These are phyloP conservation scores for Squalus acanthias DNA, from an alignment of 2,797 vertebrate species.

Conservation along the genomic window DNA sequence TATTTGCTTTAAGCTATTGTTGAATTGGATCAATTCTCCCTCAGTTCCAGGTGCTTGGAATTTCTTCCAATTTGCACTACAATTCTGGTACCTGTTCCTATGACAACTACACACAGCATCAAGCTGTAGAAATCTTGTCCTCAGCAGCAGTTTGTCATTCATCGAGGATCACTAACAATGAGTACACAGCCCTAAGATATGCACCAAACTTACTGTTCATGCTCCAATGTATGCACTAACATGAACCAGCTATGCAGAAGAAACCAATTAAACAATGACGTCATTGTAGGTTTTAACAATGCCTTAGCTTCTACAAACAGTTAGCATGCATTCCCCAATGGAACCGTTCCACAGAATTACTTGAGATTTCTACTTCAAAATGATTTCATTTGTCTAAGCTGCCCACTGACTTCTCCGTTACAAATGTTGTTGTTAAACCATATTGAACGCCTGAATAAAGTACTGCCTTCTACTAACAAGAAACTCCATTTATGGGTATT, in stretches of 20 bases:
- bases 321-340: neutral
- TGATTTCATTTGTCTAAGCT: neutral
- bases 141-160: neutral
- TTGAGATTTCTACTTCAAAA: neutral
- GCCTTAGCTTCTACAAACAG: neutral
- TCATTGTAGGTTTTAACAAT: neutral
- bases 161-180: neutral
- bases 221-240: neutral
- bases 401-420: neutral
- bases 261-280: slow-evolving; percentile 20
- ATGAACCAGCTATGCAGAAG: slow-evolving; percentile 11
- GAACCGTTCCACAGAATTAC: neutral
- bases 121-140: neutral
- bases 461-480: neutral
- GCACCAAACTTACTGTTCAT: neutral
- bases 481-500: neutral
- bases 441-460: neutral
- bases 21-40: neutral
- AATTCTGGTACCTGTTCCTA: slow-evolving; percentile 16
- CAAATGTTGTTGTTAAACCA: neutral
- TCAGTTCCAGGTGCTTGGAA: neutral
- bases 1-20: neutral
- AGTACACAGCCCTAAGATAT: neutral
- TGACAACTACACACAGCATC: neutral
- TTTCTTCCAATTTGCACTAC: neutral